Percentiles rank a stretch among this genome's conserved stretches.
Conservation (phyloP, 1,140 invertebrate species). For the Bombus breviceps region DNA sequence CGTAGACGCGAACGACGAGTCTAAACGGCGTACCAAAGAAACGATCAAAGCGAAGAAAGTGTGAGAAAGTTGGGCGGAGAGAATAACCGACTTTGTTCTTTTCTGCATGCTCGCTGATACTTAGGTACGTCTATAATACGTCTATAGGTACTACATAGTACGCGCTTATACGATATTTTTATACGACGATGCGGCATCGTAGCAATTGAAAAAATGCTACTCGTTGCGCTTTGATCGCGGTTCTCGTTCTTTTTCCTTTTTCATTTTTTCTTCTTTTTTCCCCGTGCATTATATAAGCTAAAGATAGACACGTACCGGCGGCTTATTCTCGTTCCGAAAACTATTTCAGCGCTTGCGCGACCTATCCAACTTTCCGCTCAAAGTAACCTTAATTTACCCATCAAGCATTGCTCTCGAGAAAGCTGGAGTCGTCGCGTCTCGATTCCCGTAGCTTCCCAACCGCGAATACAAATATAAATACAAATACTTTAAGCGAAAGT, state of each 20-base stretch:
- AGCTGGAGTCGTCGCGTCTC: too few relatives aligned
- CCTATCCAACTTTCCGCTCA: not conserved
- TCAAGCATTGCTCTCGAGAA: too few relatives aligned
- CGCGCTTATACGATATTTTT: not conserved
- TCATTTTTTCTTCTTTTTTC: not conserved
- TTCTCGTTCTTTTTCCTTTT: too few relatives aligned
- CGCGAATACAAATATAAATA: too few relatives aligned
- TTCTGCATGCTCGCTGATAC: not conserved
- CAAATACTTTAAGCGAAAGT: too few relatives aligned
- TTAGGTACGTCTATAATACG: not conserved
- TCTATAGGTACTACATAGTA: not conserved
- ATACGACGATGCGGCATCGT: not conserved
- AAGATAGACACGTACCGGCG: not conserved
- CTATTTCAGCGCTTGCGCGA: not conserved
- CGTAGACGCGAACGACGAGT: not conserved
- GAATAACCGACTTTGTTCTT: constrained; percentile 77
- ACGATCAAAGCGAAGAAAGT: constrained; percentile 75
- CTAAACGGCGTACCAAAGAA: not conserved
- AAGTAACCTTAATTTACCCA: not conserved
- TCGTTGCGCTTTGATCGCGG: not conserved
- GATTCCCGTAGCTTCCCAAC: too few relatives aligned
- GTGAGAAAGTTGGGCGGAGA: constrained; percentile 80
- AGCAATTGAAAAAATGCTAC: not conserved
- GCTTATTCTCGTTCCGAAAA: not conserved
- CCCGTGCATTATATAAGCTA: not conserved